Percentiles rank a stretch among this genome's conserved stretches.
Evolutionary conservation across 2,797 vertebrate genomes (phyloP).

Genomic region (Crenichthys baileyi): DNA sequence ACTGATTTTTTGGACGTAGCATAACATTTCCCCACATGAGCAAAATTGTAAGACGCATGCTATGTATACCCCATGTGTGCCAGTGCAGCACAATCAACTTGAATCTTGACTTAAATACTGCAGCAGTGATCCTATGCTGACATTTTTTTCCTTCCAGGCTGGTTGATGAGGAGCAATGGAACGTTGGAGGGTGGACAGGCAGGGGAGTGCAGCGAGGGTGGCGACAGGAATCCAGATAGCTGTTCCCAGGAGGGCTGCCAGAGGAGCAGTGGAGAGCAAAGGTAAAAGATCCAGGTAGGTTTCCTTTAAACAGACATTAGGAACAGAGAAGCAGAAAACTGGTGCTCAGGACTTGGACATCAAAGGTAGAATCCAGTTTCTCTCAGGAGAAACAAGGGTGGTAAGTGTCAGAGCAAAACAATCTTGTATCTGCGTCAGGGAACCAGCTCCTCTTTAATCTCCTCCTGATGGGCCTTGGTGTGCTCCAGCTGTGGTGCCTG

Average conservation of each 20-base stretch:
- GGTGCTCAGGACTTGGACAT: neutral
- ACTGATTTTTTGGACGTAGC: too few species aligned
- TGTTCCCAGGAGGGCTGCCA: neutral
- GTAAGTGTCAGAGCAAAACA: neutral
- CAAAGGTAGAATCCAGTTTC: neutral
- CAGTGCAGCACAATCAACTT: too few species aligned
- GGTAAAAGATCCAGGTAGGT: neutral
- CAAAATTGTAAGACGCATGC: too few species aligned
- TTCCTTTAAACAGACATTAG: neutral
- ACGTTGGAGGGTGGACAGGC: neutral
- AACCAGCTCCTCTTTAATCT: neutral
- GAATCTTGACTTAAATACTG: too few species aligned
- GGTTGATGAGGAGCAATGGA: neutral
- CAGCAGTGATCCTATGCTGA: neutral
- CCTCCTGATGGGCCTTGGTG: neutral
- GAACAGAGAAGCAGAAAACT: neutral
- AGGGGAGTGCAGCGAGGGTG: neutral
- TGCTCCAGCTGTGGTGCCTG: neutral
- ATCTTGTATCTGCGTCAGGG: neutral
- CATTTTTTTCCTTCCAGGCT: neutral
- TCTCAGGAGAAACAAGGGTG: neutral
- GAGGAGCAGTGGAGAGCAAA: neutral
- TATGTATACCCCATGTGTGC: too few species aligned
- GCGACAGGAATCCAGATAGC: neutral
- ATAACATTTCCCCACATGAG: too few species aligned